Evolutionary conservation across 2,113 vertebrate genomes (phyloP), one percentile per base, ranked within the genome.

Genomic region (Acrocephalus kingi): DNA sequence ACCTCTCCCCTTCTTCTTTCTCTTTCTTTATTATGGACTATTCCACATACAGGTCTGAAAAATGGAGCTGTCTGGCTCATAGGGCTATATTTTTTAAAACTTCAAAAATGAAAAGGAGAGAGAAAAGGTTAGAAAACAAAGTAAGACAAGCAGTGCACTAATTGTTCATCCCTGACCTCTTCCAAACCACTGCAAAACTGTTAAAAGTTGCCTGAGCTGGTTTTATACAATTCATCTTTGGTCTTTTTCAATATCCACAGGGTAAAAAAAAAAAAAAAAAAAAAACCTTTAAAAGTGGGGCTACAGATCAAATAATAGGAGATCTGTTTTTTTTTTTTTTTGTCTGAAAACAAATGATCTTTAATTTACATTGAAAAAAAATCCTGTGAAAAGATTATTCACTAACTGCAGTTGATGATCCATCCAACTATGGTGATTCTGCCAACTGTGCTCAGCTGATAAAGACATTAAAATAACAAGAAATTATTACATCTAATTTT

Each of bases 381-480:
- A 28, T 87, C 49, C 63, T 20, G 18, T 49, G 35, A 66, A 90
- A 84, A 90, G 43, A 80, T 88, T 55, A 88, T 77, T 85, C 37
- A 73, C 30, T 54, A 88, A 46, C 37, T 91, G 62, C 45, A 77
- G 71, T 2, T 87, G 31, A 75, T 90, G 79, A 76, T 95, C 87
- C 64, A 21, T 90, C 91, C 90, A 83, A 4, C 58, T 75, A 46
- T 30, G 52, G 52, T 68, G 79, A 23, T 80, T 71, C 86, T 94
- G 91, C 83, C 92, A 62, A 31, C n/a, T 90, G 76, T 92, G 80
- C 76, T 95, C 92, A 96, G 94, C 87, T 97, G 95, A 98, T 97
- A 98, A 96, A 97, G 90, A 96, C 87, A 95, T 97, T 95, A 95
- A 89, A 96, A 95, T 58, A 92, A 93, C 78, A 84, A 95, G 73